These are phyloP conservation scores for Dorcus parallelipipedus DNA, from an alignment of 2,888 invertebrate genomes.

Conservation along the genomic window DNA sequence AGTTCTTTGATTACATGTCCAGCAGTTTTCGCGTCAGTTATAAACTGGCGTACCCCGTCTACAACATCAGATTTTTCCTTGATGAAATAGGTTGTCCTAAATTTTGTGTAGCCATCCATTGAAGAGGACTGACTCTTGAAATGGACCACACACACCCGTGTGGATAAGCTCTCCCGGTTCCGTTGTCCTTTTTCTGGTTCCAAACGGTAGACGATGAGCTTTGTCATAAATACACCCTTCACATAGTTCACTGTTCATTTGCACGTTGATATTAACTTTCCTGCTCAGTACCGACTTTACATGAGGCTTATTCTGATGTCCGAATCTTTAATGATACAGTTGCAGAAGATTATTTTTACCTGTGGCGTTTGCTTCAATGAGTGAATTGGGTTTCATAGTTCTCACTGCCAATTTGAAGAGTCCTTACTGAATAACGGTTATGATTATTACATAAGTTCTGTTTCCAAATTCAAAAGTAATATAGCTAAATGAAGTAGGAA, in stretches of 20 bases:
- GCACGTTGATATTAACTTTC: constrained; percentile 23
- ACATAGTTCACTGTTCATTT: constrained; percentile 27
- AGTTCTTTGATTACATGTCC: too few species aligned
- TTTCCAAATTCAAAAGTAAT: too few species aligned
- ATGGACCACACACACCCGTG: constrained; percentile 10
- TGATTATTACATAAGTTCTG: too few species aligned
- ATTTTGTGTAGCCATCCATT: constrained; percentile 25
- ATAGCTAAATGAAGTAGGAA: too few species aligned
- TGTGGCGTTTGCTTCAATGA: not conserved
- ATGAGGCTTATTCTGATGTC: constrained; percentile 1
- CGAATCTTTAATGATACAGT: not conserved
- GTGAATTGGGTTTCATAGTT: too few species aligned
- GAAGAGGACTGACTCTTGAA: constrained; percentile 11
- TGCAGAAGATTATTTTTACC: not conserved
- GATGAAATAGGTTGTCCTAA: constrained; percentile 27
- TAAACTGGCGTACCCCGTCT: too few species aligned
- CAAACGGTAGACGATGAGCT: constrained; percentile 30
- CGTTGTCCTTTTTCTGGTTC: constrained; percentile 21
- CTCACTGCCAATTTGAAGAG: too few species aligned
- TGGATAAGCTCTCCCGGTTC: constrained; percentile 29
- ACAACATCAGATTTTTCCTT: too few species aligned
- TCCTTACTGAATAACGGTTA: too few species aligned
- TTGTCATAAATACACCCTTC: constrained; percentile 34
- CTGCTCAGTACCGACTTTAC: not conserved
- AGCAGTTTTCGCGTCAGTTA: too few species aligned